These are phyloP conservation scores for Chydorus sphaericus DNA, from an alignment of 2,888 invertebrate genomes.

Conservation along the genomic window DNA sequence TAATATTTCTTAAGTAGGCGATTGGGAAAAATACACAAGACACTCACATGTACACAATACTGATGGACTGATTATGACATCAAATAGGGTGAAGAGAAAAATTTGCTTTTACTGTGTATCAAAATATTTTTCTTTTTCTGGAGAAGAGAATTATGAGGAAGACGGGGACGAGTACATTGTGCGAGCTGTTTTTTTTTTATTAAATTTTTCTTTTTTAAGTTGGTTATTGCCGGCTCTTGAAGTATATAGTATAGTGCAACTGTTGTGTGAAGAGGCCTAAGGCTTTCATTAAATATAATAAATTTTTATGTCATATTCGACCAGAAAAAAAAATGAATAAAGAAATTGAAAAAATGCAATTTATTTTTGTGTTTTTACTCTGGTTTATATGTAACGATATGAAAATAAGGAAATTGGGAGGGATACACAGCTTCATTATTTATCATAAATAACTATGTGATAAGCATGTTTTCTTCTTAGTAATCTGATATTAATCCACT, in stretches of 20 bases:
- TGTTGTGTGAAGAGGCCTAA: not conserved
- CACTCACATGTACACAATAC: too few species aligned
- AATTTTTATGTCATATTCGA: too few species aligned
- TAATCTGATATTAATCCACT: constrained; percentile 5
- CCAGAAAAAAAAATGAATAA: not conserved
- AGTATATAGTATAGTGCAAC: too few species aligned
- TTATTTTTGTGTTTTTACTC: constrained; percentile 5
- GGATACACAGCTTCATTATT: constrained; percentile 4
- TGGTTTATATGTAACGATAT: not conserved
- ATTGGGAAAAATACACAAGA: too few species aligned
- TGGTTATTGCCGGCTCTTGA: too few species aligned
- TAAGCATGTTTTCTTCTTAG: too few species aligned
- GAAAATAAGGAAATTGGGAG: not conserved
- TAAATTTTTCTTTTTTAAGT: too few species aligned
- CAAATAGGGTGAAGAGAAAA: too few species aligned
- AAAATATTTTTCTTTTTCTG: not conserved
- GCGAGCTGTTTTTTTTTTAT: not conserved
- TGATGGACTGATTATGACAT: too few species aligned
- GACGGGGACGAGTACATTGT: too few species aligned
- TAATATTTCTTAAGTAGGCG: too few species aligned
- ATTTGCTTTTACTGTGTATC: too few species aligned
- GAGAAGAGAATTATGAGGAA: not conserved
- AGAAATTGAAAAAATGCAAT: constrained; percentile 3
- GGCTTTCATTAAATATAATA: not conserved
- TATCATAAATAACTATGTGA: constrained; percentile 6